Evolutionary conservation across 2,797 vertebrate species (phyloP).

Genomic region (Eremophila alpestris): DNA sequence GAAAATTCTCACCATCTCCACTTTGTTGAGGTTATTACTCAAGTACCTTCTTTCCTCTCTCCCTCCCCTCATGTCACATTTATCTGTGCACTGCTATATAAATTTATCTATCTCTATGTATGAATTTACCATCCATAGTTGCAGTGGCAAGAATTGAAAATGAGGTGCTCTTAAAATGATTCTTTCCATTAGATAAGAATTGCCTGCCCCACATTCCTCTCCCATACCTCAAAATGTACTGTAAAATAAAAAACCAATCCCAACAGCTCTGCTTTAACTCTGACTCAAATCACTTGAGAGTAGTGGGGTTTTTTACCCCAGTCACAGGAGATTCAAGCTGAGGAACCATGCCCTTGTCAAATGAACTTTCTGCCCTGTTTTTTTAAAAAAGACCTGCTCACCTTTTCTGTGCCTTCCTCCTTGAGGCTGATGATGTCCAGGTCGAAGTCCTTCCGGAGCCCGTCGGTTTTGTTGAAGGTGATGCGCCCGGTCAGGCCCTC

Average conservation of each 20-base stretch:
- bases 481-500: conserved; percentile 95
- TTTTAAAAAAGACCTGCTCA: conserved; percentile 62
- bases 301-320: neutral
- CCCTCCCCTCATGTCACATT: neutral
- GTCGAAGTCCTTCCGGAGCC: conserved; percentile 95
- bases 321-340: neutral
- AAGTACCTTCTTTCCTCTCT: neutral
- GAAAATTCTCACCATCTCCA: neutral
- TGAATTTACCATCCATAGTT: neutral
- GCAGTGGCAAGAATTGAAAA: neutral
- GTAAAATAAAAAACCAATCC: neutral
- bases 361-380: neutral
- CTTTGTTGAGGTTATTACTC: neutral
- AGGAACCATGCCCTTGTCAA: neutral
- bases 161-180: neutral
- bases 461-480: conserved; percentile 93
- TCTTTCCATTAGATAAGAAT: neutral
- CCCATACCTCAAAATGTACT: neutral
- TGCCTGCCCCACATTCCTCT: neutral
- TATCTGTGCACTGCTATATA: neutral
- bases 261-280: neutral
- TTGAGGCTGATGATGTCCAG: conserved; percentile 97
- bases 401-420: conserved; percentile 97
- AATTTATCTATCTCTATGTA: neutral
- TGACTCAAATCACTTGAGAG: neutral